Evolutionary conservation across 92 coral and sea anemone genomes (phyloP).

Genomic region (Parazoanthus darwini): DNA sequence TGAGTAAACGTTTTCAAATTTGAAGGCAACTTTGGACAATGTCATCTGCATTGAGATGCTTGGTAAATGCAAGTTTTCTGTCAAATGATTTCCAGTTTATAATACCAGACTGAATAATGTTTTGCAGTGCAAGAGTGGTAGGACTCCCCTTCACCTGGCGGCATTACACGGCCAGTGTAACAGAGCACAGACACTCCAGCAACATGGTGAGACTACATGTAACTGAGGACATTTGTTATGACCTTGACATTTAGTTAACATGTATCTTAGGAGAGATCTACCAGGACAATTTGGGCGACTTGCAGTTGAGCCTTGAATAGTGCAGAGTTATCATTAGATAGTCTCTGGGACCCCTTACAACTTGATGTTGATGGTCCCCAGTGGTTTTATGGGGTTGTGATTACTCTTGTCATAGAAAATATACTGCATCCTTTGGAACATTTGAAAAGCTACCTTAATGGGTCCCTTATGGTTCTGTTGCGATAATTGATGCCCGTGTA

Average conservation of each 20-base stretch:
- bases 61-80: too few species aligned
- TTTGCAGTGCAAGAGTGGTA: slow-evolving; percentile 85
- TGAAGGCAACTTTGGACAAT: too few species aligned
- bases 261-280: background rate
- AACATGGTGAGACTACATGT: slow-evolving; percentile 64
- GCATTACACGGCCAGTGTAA: slow-evolving; percentile 95
- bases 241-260: background rate
- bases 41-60: too few species aligned
- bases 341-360: too few species aligned
- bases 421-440: too few species aligned
- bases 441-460: too few species aligned
- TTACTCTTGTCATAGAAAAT: too few species aligned
- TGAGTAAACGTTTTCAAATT: too few species aligned
- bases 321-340: background rate
- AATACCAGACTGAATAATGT: background rate
- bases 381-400: background rate
- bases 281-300: background rate
- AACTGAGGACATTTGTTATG: background rate
- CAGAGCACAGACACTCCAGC: slow-evolving; percentile 93
- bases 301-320: background rate
- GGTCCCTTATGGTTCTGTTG: too few species aligned
- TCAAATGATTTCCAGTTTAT: too few species aligned
- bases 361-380: background rate
- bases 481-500: too few species aligned
- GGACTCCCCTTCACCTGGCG: slow-evolving; percentile 95